Conservation (phyloP, 2,888 invertebrate species). For the Ophion ventricosus region DNA sequence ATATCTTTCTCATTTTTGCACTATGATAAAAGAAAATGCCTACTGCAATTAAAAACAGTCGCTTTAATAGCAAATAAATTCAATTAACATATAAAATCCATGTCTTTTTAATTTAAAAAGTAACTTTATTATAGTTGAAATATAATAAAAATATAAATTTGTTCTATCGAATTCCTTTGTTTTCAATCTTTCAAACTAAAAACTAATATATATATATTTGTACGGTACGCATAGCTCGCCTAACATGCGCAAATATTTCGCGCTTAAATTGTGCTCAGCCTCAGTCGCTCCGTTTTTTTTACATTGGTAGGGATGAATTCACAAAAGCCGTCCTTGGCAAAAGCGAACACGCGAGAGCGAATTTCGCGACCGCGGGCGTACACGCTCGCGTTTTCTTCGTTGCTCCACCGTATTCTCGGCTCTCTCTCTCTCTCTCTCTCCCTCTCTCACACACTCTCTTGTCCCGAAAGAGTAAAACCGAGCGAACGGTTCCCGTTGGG, state of each 20-base stretch:
- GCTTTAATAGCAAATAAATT: no score
- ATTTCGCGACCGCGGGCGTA: slow-evolving; percentile 42
- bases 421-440: slow-evolving; percentile 35
- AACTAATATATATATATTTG: background rate
- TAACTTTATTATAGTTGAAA: background rate
- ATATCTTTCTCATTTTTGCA: no score
- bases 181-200: background rate
- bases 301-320: slow-evolving; percentile 39
- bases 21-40: no score
- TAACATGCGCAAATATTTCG: slow-evolving; percentile 58
- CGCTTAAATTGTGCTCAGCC: slow-evolving; percentile 47
- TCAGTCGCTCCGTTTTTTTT: slow-evolving; percentile 36
- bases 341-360: slow-evolving; percentile 59
- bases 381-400: slow-evolving; percentile 22
- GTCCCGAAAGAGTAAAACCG: slow-evolving; percentile 14
- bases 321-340: slow-evolving; percentile 66
- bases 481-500: slow-evolving; percentile 50
- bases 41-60: no score
- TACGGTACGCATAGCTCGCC: slow-evolving; percentile 12
- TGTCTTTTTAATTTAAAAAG: no score
- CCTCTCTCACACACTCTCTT: slow-evolving; percentile 19
- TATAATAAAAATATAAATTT: background rate
- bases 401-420: slow-evolving; percentile 32
- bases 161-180: background rate
- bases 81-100: no score